These are phyloP conservation scores for Clarias batrachus DNA, from an alignment of 2,113 vertebrate species.

Conservation along the genomic window DNA sequence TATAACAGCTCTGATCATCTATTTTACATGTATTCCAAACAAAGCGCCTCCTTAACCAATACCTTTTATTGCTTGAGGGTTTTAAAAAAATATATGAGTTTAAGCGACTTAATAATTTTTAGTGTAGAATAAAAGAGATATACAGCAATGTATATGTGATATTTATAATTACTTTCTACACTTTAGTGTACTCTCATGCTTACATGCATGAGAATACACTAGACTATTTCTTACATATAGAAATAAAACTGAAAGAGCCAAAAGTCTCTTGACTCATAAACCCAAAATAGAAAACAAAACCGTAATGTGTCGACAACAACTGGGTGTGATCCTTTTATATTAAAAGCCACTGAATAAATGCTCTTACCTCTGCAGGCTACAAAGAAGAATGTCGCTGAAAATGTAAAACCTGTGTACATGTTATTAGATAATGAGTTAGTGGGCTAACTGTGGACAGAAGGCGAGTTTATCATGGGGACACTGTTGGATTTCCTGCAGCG, in stretches of 20 bases:
- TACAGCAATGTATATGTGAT: not conserved
- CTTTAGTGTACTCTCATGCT: not conserved
- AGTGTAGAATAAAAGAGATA: not conserved
- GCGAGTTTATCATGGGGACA: slow-evolving; percentile 50
- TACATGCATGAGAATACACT: no score
- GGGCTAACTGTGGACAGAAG: slow-evolving; percentile 60
- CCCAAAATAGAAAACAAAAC: slow-evolving; percentile 18
- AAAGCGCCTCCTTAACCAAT: not conserved
- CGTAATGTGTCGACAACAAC: slow-evolving; percentile 1
- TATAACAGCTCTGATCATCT: slow-evolving; percentile 51
- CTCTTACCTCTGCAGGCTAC: not conserved
- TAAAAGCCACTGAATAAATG: slow-evolving; percentile 31
- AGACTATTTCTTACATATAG: not conserved
- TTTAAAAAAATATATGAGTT: not conserved
- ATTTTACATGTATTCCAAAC: not conserved
- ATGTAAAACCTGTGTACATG: not conserved
- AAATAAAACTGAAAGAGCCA: slow-evolving; percentile 3
- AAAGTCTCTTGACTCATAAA: not conserved
- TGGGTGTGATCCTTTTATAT: not conserved
- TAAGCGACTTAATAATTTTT: not conserved
- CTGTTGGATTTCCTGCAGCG: slow-evolving; percentile 56
- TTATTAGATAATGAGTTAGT: slow-evolving; percentile 20
- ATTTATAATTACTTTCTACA: not conserved
- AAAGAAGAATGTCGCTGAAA: slow-evolving; percentile 1
- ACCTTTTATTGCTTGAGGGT: not conserved